Base-by-base conservation (phyloP, 2,113 vertebrate species). In the Motacilla alba region DNA sequence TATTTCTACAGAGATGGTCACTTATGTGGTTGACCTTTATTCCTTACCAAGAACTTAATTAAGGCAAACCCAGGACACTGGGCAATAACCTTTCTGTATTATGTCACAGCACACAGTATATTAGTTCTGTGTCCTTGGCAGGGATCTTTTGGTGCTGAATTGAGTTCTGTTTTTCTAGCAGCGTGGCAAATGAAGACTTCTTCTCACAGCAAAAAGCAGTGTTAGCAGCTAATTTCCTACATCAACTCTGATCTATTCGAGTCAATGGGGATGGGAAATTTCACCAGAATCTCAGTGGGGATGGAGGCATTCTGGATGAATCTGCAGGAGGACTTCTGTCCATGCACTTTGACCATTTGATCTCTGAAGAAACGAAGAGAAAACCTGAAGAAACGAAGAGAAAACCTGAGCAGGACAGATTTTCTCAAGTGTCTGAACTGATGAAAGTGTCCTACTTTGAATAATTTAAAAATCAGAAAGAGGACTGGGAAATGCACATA, bases 1-100 rank as follows among this genome's bases (percentile, higher is more conserved):
- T n/a, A n/a, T 64, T 52, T 78, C 31, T 43, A 43, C 0, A 0
- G 18, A 28, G 37, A n/a, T 1, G 4, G 8, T 20, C 13, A 27
- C 9, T 52, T 41, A 37, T 1, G 3, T 27, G 30, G 46, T n/a
- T 77, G 46, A 78, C 30, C 18, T n/a, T 64, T 52, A n/a, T n/a
- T n/a, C 47, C 23, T 63, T 16, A n/a, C 30, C 18, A 52, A 78
- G 52, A 64, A 52, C 52, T 64, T 12, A 78, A 3, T 52, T 63
- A n/a, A 23, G 18, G 31, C 31, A 64, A 53, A 53, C 19, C 24
- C 31, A n/a, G 23, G 11, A 20, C 8, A 13, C 18, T 73, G 39
- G 74, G 5, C 37, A 75, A 33, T 60, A 68, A 79, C 50, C 24
- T 83, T n/a, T 43, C 22, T 49, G 4, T 24, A 20, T 73, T 41